A percentile compares a stretch with the other conserved stretches of the same genome.
Evolutionary conservation across 2,797 vertebrate species (phyloP).

Genomic region (Karalla daura): DNA sequence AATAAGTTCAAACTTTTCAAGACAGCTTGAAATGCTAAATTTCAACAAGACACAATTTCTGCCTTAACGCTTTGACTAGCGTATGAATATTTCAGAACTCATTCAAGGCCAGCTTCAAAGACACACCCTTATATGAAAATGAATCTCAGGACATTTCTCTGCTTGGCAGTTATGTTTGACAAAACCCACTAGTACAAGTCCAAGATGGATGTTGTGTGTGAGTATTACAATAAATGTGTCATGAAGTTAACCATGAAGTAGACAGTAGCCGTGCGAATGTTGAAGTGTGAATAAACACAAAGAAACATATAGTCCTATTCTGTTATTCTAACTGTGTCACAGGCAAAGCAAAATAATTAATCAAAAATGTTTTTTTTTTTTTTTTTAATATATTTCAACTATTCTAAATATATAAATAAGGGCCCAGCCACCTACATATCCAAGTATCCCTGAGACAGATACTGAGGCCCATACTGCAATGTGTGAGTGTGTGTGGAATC

Average conservation of each 20-base stretch:
- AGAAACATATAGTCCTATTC: too few relatives aligned
- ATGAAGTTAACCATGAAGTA: background rate
- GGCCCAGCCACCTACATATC: too few relatives aligned
- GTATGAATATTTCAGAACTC: conserved; percentile 63
- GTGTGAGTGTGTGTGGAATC: too few relatives aligned
- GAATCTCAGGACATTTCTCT: background rate
- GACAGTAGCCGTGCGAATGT: background rate
- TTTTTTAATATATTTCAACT: too few relatives aligned
- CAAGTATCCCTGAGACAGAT: too few relatives aligned
- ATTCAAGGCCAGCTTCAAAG: background rate
- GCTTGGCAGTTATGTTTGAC: background rate
- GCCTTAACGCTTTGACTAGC: conserved; percentile 56
- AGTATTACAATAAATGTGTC: background rate
- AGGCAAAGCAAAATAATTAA: too few relatives aligned
- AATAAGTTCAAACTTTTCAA: conserved; percentile 55
- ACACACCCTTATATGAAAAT: conserved; percentile 2
- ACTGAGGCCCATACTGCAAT: too few relatives aligned
- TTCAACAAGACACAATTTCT: conserved; percentile 61
- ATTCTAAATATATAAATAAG: too few relatives aligned
- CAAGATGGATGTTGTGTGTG: background rate
- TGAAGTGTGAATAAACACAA: too few relatives aligned
- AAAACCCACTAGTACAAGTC: background rate
- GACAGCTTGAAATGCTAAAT: conserved; percentile 53
- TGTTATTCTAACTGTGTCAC: too few relatives aligned
- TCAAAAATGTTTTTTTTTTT: too few relatives aligned